These are phyloP conservation scores for Egretta garzetta DNA, from an alignment of 2,113 vertebrate genomes.

Conservation along the genomic window DNA sequence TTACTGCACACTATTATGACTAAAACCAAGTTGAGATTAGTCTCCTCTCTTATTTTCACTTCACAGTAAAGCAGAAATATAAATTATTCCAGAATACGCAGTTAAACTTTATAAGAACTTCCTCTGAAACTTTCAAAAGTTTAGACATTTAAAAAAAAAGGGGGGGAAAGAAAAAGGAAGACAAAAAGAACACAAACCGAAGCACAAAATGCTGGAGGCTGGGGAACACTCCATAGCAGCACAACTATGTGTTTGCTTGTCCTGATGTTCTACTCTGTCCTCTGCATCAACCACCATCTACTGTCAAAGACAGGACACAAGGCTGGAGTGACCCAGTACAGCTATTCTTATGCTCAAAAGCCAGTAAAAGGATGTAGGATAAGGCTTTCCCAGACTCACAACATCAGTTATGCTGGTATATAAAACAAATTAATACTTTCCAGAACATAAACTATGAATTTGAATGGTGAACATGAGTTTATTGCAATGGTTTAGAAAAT, in stretches of 20 bases:
- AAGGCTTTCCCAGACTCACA: not conserved
- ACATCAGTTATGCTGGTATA: not conserved
- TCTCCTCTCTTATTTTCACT: not conserved
- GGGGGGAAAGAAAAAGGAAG: not conserved
- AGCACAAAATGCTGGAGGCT: not conserved
- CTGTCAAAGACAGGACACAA: not conserved
- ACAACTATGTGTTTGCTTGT: not conserved
- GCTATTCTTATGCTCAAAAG: not conserved
- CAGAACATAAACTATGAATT: not conserved
- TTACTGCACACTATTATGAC: not conserved
- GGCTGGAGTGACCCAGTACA: not conserved
- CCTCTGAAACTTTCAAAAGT: not conserved
- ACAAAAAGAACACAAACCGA: not conserved
- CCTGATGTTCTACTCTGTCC: not conserved
- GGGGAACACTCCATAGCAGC: not conserved
- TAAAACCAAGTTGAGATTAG: not conserved
- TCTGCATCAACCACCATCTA: not conserved
- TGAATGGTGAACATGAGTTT: not conserved
- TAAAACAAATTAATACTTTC: not conserved
- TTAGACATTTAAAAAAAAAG: not conserved
- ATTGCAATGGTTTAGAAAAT: not conserved
- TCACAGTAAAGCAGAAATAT: not conserved
- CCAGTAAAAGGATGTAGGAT: not conserved
- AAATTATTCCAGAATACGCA: not conserved
- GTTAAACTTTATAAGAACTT: not conserved